Percentiles rank a stretch among this genome's conserved stretches.
phyloP scores from a whole-genome alignment of 2,797 vertebrate species.

The Alca torda region DNA sequence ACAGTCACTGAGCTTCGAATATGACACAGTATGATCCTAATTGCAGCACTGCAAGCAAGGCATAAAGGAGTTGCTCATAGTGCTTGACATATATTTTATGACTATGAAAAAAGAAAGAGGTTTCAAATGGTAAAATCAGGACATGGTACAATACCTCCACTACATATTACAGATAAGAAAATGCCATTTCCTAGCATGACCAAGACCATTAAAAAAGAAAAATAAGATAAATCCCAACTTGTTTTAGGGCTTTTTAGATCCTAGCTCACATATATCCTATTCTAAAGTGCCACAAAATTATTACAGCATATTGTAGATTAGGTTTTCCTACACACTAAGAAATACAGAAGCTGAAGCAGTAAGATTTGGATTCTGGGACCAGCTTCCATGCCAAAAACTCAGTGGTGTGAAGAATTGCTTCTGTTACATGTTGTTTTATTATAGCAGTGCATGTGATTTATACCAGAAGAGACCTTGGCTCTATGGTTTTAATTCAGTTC shows the following conservation, averaged over 20 bases:
- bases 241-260: not conserved
- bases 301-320: not conserved
- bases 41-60: conserved; percentile 50
- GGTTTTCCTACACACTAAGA: not conserved
- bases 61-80: conserved; percentile 33
- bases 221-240: not conserved
- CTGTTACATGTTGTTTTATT: conserved; percentile 43
- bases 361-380: not conserved
- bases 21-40: conserved; percentile 68
- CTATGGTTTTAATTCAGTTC: conserved; percentile 40
- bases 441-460: conserved; percentile 36
- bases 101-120: conserved; percentile 29
- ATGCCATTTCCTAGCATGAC: not conserved
- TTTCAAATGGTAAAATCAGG: conserved; percentile 36
- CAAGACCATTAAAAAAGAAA: not conserved
- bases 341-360: not conserved
- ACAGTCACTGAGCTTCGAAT: conserved; percentile 54
- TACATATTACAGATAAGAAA: conserved; percentile 42
- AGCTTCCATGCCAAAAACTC: conserved; percentile 4
- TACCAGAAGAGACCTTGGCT: not conserved
- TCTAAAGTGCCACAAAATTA: not conserved
- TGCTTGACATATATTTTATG: conserved; percentile 59
- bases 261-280: not conserved
- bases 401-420: conserved; percentile 41
- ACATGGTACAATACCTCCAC: not conserved